Evolutionary conservation across 2,888 invertebrate genomes (phyloP), one percentile per base, ranked within the genome.

Genomic region (Drosophila mulleri): DNA sequence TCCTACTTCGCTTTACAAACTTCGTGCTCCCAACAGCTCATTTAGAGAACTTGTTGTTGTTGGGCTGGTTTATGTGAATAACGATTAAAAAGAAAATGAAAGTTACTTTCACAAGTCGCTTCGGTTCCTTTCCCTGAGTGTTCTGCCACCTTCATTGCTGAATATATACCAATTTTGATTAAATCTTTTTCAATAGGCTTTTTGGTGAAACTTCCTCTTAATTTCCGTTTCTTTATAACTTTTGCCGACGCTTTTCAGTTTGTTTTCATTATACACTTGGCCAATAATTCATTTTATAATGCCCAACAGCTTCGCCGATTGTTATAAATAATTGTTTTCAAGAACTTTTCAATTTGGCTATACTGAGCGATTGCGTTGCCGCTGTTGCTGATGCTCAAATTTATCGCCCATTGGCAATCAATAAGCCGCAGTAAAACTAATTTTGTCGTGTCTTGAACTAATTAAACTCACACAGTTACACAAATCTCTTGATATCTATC

Each of bases 371-470:
- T 44, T 56, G 58, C 9, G 53, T 35, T 59, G 44, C 32, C 16
- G 54, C 29, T 7, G 52, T 32, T 58, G 45, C 42, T 16, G 52
- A 37, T 61, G 62, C 54, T 29, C 20, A 68, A 86, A 86, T 86
- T 83, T 86, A 88, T 83, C 77, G 87, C 52, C 48, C 52, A 50
- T 42, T 53, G 60, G 77, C 77, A 87, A 84, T 89, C 83, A 87
- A 84, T 89, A 83, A 53, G 71, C 67, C 61, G 67, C 75, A 58
- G 70, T 83, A 67, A 67, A 83, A 75, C 78, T 83, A 89, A 89
- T 83, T 89, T 73, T 75, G 60, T 66, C 75, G 65, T 72, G 88
- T 89, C 82, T 87, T 78, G 78, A 89, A 83, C 83, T 89, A 87
- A 84, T 89, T 89, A 84, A 83, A 73, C 58, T 72, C 67, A 66